Evolutionary conservation across 2,797 vertebrate genomes (phyloP).

Genomic region (Octomys mimax): DNA sequence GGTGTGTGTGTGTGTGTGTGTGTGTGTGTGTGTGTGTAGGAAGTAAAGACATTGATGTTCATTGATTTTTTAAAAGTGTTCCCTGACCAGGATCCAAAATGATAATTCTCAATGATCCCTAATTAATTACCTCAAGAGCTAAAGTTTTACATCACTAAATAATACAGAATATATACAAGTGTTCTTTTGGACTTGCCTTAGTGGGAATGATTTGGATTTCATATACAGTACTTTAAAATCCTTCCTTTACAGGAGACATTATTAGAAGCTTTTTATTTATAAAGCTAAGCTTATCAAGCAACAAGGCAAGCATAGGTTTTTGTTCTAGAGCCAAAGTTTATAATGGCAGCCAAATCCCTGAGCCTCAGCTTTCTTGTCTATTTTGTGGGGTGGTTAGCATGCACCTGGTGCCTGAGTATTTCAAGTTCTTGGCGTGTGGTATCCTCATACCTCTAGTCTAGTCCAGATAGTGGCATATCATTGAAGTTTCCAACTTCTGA

Average conservation of each 20-base stretch:
- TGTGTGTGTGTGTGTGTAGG: constrained; percentile 23
- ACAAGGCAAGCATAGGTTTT: background rate
- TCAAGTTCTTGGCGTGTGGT: background rate
- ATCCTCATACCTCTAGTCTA: background rate
- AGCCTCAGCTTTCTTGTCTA: background rate
- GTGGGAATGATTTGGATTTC: constrained; percentile 62
- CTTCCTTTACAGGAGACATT: constrained; percentile 50
- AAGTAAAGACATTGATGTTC: constrained; percentile 47
- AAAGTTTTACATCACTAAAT: constrained; percentile 46
- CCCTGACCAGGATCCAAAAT: constrained; percentile 68
- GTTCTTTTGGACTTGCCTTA: constrained; percentile 66
- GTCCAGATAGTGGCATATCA: background rate
- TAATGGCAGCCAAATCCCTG: background rate
- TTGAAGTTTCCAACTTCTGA: constrained; percentile 4
- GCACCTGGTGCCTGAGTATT: background rate
- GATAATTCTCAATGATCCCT: constrained; percentile 69
- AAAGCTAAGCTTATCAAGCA: constrained; percentile 55
- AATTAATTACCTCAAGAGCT: constrained; percentile 73
- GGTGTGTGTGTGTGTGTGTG: background rate
- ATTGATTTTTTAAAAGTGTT: constrained; percentile 78
- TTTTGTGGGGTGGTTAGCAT: background rate
- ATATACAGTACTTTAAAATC: constrained; percentile 55
- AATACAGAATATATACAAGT: constrained; percentile 44
- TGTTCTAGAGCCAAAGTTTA: background rate
- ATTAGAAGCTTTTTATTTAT: constrained; percentile 68